A percentile compares a stretch with the other conserved stretches of the same genome.
Evolutionary conservation across 2,888 invertebrate genomes (phyloP).

Genomic region (Poecilus cupreus): DNA sequence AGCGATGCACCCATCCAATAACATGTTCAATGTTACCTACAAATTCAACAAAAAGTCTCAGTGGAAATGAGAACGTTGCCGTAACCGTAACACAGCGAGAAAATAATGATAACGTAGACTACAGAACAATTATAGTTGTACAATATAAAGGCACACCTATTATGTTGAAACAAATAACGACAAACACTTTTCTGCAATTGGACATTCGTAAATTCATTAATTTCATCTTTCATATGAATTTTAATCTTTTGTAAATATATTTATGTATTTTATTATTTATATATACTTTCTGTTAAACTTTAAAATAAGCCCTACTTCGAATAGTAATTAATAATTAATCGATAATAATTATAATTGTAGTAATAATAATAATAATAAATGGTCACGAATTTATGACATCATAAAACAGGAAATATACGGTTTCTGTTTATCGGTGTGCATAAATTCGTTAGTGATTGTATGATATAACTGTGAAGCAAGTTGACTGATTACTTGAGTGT

Average conservation of each 20-base stretch:
- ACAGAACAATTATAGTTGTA: slow-evolving; percentile 66
- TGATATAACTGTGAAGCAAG: slow-evolving; percentile 44
- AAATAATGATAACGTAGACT: slow-evolving; percentile 54
- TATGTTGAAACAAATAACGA: slow-evolving; percentile 53
- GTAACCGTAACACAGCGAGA: slow-evolving; percentile 56
- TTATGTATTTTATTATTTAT: slow-evolving; percentile 43
- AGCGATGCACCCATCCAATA: slow-evolving; percentile 15
- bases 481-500: slow-evolving; percentile 5
- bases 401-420: background rate
- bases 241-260: slow-evolving; percentile 51
- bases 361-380: slow-evolving; percentile 46
- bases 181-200: slow-evolving; percentile 53
- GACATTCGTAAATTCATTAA: slow-evolving; percentile 42
- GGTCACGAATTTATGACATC: background rate
- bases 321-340: slow-evolving; percentile 29
- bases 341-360: slow-evolving; percentile 6
- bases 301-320: slow-evolving; percentile 54
- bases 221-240: slow-evolving; percentile 36
- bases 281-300: slow-evolving; percentile 35
- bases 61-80: slow-evolving; percentile 34
- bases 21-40: slow-evolving; percentile 32
- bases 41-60: slow-evolving; percentile 40
- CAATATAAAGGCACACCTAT: slow-evolving; percentile 72
- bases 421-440: background rate
- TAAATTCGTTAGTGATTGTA: slow-evolving; percentile 18